Evolutionary conservation across 2,797 vertebrate species (phyloP).

Genomic region (Pristis pectinata): DNA sequence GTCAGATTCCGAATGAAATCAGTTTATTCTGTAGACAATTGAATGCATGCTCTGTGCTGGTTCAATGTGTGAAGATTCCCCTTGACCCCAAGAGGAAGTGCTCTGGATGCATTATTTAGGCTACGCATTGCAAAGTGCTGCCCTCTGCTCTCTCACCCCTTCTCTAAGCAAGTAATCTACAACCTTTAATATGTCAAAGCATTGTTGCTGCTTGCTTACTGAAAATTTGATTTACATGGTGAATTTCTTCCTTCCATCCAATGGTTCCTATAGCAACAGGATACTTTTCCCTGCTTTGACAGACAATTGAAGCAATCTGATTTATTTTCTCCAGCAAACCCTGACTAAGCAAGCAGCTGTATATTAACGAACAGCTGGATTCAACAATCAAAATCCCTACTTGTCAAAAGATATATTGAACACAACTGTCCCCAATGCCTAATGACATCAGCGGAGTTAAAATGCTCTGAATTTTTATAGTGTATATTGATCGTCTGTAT

Average conservation of each 20-base stretch:
- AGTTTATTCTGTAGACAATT: not conserved
- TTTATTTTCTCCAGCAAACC: not conserved
- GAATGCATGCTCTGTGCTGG: not conserved
- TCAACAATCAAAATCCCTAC: not conserved
- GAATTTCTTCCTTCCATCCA: not conserved
- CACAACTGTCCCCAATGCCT: not conserved
- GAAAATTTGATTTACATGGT: not conserved
- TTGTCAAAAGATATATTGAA: not conserved
- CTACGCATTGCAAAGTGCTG: not conserved
- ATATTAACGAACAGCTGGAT: not conserved
- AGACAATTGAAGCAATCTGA: not conserved
- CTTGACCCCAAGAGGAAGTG: not conserved
- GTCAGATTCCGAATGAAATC: not conserved
- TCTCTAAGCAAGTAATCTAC: not conserved
- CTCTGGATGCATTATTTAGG: not conserved
- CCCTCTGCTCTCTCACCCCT: not conserved
- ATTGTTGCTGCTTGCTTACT: too few relatives aligned
- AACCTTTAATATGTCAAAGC: not conserved
- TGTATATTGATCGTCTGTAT: not conserved
- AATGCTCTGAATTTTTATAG: not conserved
- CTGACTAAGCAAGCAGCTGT: not conserved
- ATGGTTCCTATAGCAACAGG: not conserved
- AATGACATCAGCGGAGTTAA: not conserved
- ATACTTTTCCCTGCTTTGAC: not conserved
- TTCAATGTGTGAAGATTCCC: not conserved